Evolutionary conservation across 2,113 vertebrate species (phyloP).

Genomic region (Melierax canorus): DNA sequence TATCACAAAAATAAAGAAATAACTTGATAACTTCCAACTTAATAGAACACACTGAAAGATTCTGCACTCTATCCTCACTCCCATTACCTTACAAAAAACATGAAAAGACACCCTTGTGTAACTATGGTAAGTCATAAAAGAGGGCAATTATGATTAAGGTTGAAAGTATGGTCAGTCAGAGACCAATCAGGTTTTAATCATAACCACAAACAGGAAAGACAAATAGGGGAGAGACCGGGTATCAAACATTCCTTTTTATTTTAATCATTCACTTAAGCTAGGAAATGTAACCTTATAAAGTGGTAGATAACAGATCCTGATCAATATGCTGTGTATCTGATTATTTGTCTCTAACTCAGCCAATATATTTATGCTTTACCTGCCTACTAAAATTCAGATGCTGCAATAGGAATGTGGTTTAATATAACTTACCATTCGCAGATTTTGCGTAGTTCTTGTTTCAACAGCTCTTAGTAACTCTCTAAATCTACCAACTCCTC

Average conservation of each 20-base stretch:
- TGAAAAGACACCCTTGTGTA: not conserved
- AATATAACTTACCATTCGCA: slow-evolving; percentile 88
- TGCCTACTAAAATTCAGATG: not conserved
- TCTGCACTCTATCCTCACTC: not conserved
- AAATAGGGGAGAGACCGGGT: not conserved
- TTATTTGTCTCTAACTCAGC: not conserved
- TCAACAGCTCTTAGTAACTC: slow-evolving; percentile 95
- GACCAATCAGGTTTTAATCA: not conserved
- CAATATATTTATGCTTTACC: not conserved
- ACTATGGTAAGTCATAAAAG: not conserved
- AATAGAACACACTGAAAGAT: not conserved
- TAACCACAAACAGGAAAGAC: not conserved
- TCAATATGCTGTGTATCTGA: not conserved
- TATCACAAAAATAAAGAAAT: not conserved
- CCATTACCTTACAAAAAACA: not conserved
- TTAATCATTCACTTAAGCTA: not conserved
- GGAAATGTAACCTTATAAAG: not conserved
- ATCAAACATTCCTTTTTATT: not conserved
- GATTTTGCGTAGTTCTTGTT: slow-evolving; percentile 96
- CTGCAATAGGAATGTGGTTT: not conserved
- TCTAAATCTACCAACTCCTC: slow-evolving; percentile 92
- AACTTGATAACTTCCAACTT: not conserved
- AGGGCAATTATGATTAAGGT: not conserved
- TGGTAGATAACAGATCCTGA: not conserved
- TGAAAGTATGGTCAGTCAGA: not conserved